Evolutionary conservation across 2,113 vertebrate species (phyloP).

Genomic region (Pterocles burchelli): DNA sequence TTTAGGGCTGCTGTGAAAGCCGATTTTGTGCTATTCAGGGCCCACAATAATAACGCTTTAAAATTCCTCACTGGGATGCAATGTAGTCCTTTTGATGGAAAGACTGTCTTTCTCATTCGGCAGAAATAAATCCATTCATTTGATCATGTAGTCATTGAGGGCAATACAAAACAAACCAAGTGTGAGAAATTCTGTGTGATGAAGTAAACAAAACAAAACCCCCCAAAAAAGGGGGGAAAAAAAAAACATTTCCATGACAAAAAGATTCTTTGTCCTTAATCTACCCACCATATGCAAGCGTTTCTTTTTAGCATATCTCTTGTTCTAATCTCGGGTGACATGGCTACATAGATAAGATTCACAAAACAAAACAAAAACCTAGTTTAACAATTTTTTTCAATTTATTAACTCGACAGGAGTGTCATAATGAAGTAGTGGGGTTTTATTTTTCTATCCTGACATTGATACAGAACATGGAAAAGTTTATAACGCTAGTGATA

Average conservation of each 20-base stretch:
- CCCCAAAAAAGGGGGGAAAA: neutral
- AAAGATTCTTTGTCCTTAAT: conserved; percentile 90
- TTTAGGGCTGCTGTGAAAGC: conserved; percentile 80
- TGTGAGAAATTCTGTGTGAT: conserved; percentile 95
- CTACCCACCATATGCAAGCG: conserved; percentile 89
- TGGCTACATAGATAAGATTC: conserved; percentile 73
- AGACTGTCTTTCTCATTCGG: conserved; percentile 88
- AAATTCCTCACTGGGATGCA: conserved; percentile 85
- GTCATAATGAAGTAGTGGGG: neutral
- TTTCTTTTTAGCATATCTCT: conserved; percentile 85
- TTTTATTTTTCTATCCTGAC: neutral
- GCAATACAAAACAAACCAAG: conserved; percentile 94
- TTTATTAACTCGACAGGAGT: conserved; percentile 56
- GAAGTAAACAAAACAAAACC: conserved; percentile 90
- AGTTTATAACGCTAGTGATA: conserved; percentile 27
- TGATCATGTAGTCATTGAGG: conserved; percentile 90
- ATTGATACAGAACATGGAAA: conserved; percentile 5
- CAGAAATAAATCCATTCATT: conserved; percentile 92
- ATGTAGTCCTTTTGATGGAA: conserved; percentile 86
- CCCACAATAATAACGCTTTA: conserved; percentile 83
- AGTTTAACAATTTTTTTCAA: conserved; percentile 66
- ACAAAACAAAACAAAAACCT: conserved; percentile 65
- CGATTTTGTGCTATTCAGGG: conserved; percentile 83
- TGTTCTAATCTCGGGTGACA: conserved; percentile 80
- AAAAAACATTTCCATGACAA: conserved; percentile 94